Conservation (phyloP, 2,113 vertebrate species). For the Tragulus kanchil region DNA sequence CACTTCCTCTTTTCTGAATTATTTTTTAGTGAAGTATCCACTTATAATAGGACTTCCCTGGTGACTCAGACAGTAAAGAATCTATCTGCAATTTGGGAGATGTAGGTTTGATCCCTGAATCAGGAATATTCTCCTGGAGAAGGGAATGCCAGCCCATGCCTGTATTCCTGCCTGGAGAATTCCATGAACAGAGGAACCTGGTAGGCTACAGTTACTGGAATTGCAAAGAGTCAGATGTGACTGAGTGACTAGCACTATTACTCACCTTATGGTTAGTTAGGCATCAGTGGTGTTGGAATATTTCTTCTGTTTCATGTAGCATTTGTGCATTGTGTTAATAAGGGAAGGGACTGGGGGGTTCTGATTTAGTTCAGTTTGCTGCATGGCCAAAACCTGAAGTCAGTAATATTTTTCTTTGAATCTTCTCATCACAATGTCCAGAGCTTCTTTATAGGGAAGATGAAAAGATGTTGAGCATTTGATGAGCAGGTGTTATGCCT, state of each 20-base stretch:
- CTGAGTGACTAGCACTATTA: neutral
- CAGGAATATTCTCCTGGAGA: neutral
- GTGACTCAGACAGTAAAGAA: neutral
- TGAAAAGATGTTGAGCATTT: neutral
- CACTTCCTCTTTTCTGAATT: neutral
- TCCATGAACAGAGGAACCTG: neutral
- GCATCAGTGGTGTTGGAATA: rapidly evolving
- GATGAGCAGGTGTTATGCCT: neutral
- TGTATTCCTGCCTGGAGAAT: neutral
- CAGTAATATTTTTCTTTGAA: neutral
- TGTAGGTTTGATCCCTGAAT: neutral
- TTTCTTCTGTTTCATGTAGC: too few species aligned
- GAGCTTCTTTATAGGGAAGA: neutral
- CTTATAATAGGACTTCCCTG: neutral
- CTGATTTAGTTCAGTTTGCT: neutral
- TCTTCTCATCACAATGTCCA: neutral
- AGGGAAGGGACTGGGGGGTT: neutral
- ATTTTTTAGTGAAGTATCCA: neutral
- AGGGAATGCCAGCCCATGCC: neutral
- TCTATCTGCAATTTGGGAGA: neutral
- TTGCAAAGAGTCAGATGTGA: neutral
- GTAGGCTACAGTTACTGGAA: neutral
- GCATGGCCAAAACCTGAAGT: neutral
- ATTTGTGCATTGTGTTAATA: neutral
- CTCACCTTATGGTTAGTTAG: neutral